These are phyloP conservation scores for Fratercula arctica DNA, from an alignment of 2,797 vertebrate species.

Conservation along the genomic window DNA sequence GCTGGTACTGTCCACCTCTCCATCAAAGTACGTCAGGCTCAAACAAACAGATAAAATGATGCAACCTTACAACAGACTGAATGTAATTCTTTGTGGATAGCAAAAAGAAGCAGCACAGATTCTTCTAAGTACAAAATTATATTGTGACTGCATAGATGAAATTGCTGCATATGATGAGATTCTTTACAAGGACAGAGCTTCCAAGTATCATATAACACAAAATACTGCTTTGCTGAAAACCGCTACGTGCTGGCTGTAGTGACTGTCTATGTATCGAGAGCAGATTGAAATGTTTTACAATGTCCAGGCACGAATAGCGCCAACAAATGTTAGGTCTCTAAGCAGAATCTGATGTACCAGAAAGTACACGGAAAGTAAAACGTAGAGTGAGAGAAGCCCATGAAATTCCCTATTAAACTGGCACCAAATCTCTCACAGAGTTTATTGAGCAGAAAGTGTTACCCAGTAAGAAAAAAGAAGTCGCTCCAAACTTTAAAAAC, in stretches of 20 bases:
- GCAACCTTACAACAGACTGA: background rate
- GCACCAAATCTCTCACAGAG: background rate
- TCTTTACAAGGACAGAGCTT: background rate
- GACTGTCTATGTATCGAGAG: background rate
- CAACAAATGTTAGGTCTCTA: background rate
- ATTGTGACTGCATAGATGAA: background rate
- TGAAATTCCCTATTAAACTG: background rate
- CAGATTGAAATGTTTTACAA: background rate
- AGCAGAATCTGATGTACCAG: background rate
- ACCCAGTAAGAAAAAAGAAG: background rate
- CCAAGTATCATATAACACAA: background rate
- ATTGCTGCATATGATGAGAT: background rate
- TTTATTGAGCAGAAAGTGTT: background rate
- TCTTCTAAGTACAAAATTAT: slow-evolving; percentile 4
- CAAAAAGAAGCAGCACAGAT: background rate
- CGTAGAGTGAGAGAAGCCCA: background rate
- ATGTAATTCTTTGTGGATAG: background rate
- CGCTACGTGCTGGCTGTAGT: background rate
- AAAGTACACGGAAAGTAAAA: background rate
- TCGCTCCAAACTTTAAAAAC: background rate
- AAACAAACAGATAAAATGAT: background rate
- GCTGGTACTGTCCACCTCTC: background rate
- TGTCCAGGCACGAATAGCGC: background rate
- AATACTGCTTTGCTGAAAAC: background rate
- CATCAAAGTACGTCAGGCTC: background rate